phyloP scores from a whole-genome alignment of 64 coral and sea anemone species.

The Montipora sp. region DNA sequence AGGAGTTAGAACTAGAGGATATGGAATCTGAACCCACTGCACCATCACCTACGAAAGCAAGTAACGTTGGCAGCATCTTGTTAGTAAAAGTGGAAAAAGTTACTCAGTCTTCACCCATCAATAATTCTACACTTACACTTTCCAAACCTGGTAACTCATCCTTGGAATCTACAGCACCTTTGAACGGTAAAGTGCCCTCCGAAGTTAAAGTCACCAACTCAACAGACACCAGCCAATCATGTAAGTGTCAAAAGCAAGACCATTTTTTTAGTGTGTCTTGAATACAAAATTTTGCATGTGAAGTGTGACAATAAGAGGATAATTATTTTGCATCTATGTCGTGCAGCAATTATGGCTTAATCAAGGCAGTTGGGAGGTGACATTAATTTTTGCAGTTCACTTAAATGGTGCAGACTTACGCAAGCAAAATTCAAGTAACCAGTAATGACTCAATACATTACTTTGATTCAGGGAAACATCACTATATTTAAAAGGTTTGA shows the following conservation, averaged over 20 bases:
- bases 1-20: slow-evolving; percentile 17
- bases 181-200: not conserved
- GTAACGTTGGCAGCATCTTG: not conserved
- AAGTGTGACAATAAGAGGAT: too few relatives aligned
- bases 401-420: too few relatives aligned
- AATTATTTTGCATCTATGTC: too few relatives aligned
- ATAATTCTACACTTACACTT: not conserved
- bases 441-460: too few relatives aligned
- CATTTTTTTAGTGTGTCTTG: too few relatives aligned
- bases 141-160: not conserved
- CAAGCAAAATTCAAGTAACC: too few relatives aligned
- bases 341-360: too few relatives aligned
- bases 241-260: not conserved
- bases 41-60: not conserved
- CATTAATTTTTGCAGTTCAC: too few relatives aligned
- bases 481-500: too few relatives aligned
- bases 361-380: too few relatives aligned
- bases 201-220: not conserved
- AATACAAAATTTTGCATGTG: too few relatives aligned
- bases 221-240: not conserved
- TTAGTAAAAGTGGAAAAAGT: not conserved
- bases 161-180: not conserved
- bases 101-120: not conserved
- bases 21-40: not conserved
- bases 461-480: too few relatives aligned